Evolutionary conservation across 2,797 vertebrate genomes (phyloP).

Genomic region (Ptychobarbus kaznakovi): DNA sequence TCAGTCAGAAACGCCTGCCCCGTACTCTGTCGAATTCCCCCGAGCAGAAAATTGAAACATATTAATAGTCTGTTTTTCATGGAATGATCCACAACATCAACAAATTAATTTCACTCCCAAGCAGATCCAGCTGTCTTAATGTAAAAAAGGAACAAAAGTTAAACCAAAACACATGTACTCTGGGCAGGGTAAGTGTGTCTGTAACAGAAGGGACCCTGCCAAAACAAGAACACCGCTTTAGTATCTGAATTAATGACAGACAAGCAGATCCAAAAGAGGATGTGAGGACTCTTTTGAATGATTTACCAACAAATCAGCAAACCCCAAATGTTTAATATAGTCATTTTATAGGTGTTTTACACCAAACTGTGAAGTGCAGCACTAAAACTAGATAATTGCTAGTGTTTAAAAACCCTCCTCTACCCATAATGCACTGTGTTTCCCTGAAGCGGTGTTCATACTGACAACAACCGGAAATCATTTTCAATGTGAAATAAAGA

Average conservation of each 20-base stretch:
- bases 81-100: slow-evolving; percentile 45
- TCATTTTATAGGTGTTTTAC: slow-evolving; percentile 33
- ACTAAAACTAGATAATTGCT: slow-evolving; percentile 32
- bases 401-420: slow-evolving; percentile 51
- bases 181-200: slow-evolving; percentile 26
- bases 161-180: slow-evolving; percentile 57
- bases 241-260: slow-evolving; percentile 35
- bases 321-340: slow-evolving; percentile 22
- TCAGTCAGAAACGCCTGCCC: not conserved
- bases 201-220: not conserved
- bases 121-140: slow-evolving; percentile 52
- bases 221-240: slow-evolving; percentile 39
- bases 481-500: not conserved
- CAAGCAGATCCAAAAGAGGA: slow-evolving; percentile 30
- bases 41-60: slow-evolving; percentile 39
- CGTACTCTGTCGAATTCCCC: slow-evolving; percentile 29
- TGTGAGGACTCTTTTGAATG: slow-evolving; percentile 24
- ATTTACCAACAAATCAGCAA: slow-evolving; percentile 54
- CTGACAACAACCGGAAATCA: not conserved
- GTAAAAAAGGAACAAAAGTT: slow-evolving; percentile 14
- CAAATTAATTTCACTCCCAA: slow-evolving; percentile 49
- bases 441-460: not conserved
- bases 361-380: slow-evolving; percentile 1
- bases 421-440: slow-evolving; percentile 28
- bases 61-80: slow-evolving; percentile 53